A percentile compares a stretch with the other conserved stretches of the same genome.
These are phyloP conservation scores for Apodemia hepburni DNA, from an alignment of 2,888 invertebrate genomes.

Conservation along the genomic window DNA sequence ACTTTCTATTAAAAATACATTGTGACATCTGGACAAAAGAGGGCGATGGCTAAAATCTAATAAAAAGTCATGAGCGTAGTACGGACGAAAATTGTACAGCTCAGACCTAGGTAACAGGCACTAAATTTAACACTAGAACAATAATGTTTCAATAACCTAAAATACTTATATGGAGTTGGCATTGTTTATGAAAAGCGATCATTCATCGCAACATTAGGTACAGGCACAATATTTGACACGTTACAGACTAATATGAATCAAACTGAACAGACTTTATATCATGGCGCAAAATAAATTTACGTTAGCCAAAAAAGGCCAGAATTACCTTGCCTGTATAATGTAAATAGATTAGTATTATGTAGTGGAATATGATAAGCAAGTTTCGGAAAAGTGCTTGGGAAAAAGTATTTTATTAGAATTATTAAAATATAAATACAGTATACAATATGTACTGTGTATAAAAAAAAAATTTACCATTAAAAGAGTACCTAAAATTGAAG, in stretches of 20 bases:
- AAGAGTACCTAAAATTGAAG: no score
- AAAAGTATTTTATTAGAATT: background rate
- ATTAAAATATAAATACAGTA: background rate
- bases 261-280: conserved; percentile 3
- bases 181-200: conserved; percentile 59
- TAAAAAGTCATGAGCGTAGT: conserved; percentile 11
- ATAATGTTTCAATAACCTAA: conserved; percentile 70
- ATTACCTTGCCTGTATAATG: background rate
- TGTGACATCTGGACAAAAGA: conserved; percentile 40
- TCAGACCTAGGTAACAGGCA: conserved; percentile 67
- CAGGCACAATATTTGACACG: conserved; percentile 21
- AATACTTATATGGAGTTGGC: conserved; percentile 72
- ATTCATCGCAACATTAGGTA: conserved; percentile 52
- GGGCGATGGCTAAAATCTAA: background rate
- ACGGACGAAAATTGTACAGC: conserved; percentile 25
- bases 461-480: background rate
- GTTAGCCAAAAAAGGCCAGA: background rate
- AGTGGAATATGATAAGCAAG: background rate
- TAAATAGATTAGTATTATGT: background rate
- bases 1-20: conserved; percentile 45
- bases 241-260: conserved; percentile 7
- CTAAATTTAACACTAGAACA: conserved; percentile 70
- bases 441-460: background rate
- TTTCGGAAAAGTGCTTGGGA: background rate
- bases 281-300: background rate